phyloP scores from a whole-genome alignment of 2,113 vertebrate genomes.

The Garra rufa region DNA sequence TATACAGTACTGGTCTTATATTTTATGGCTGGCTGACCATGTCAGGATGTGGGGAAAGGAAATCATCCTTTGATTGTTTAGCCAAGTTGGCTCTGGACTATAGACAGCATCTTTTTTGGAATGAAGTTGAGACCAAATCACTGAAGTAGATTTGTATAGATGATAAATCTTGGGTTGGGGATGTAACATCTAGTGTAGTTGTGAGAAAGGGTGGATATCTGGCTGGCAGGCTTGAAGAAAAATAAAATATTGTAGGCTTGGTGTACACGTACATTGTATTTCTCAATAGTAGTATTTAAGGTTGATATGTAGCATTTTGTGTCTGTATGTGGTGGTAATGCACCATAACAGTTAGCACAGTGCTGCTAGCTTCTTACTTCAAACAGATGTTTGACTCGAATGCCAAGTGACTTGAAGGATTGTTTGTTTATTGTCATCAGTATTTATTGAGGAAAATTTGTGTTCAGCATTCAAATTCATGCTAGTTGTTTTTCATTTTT shows the following conservation, averaged over 20 bases:
- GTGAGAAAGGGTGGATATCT: not conserved
- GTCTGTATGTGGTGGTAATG: not conserved
- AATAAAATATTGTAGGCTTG: not conserved
- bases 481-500: not conserved
- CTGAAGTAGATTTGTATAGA: not conserved
- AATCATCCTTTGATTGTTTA: not conserved
- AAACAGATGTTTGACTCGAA: no score
- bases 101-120: not conserved
- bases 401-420: no score
- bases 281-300: not conserved
- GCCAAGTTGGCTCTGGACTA: constrained; percentile 14
- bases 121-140: not conserved
- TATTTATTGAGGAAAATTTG: not conserved
- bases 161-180: no score
- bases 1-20: not conserved
- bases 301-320: not conserved
- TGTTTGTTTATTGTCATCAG: no score
- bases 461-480: not conserved
- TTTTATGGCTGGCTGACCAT: not conserved
- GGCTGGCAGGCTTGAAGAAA: not conserved
- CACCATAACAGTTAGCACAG: not conserved
- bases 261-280: not conserved
- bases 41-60: constrained; percentile 1
- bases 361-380: not conserved
- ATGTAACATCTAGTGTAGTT: not conserved